Evolutionary conservation across 2,113 vertebrate genomes (phyloP).

Genomic region (Donacobius atricapilla): DNA sequence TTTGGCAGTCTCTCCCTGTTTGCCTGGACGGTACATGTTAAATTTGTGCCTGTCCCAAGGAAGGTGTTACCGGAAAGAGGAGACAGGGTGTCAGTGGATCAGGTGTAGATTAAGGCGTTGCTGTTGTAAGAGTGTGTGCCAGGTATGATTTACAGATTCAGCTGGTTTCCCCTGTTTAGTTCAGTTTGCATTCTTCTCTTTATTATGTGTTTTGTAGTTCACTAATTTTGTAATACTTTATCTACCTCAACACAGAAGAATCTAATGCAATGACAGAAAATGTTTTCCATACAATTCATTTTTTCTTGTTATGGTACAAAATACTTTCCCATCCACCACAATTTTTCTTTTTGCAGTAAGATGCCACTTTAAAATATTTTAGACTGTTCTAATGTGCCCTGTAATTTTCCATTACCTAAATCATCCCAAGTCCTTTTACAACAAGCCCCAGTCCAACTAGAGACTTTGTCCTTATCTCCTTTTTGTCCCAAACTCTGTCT

Average conservation of each 20-base stretch:
- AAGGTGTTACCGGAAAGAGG: background rate
- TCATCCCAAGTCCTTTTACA: background rate
- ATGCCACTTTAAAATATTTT: background rate
- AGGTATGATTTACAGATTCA: background rate
- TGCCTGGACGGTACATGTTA: background rate
- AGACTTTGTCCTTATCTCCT: background rate
- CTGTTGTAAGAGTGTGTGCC: background rate
- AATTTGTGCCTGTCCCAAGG: background rate
- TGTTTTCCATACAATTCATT: background rate
- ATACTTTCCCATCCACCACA: background rate
- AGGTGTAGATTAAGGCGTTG: background rate
- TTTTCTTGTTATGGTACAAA: background rate
- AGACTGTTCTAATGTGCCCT: background rate
- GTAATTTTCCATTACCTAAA: background rate
- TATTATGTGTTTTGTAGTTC: background rate
- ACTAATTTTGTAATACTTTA: background rate
- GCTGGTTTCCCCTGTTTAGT: background rate
- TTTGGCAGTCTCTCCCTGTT: background rate
- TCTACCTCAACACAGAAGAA: background rate
- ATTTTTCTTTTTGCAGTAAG: background rate
- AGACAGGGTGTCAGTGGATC: background rate
- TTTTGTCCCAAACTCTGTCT: background rate
- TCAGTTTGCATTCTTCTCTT: background rate
- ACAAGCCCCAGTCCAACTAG: accelerated
- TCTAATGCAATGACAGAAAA: background rate